These are phyloP conservation scores for Chromobotia macracanthus DNA, from an alignment of 2,797 vertebrate species.

Conservation along the genomic window DNA sequence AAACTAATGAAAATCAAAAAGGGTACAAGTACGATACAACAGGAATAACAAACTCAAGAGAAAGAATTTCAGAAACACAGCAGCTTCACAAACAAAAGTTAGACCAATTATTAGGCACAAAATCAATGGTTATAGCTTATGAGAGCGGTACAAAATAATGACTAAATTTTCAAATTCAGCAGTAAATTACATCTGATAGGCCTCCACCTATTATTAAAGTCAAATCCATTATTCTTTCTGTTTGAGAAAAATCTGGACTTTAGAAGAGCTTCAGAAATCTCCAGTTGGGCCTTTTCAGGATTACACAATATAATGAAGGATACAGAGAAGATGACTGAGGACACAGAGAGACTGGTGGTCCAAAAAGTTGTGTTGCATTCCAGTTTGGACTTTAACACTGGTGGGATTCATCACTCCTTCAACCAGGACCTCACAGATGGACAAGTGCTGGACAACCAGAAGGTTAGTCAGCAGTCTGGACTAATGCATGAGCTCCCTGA, in stretches of 20 bases:
- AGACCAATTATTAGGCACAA: not conserved
- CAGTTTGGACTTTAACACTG: constrained; percentile 70
- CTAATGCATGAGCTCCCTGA: constrained; percentile 85
- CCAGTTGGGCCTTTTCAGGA: constrained; percentile 80
- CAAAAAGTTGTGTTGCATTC: constrained; percentile 75
- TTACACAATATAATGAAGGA: constrained; percentile 68
- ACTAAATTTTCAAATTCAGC: constrained; percentile 1
- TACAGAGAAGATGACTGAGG: constrained; percentile 58
- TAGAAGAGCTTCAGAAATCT: constrained; percentile 83
- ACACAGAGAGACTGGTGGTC: constrained; percentile 67
- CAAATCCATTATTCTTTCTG: constrained; percentile 35
- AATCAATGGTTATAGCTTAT: constrained; percentile 3
- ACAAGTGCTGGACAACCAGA: constrained; percentile 79
- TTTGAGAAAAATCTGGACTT: constrained; percentile 60
- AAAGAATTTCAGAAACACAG: not conserved
- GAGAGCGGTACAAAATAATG: constrained; percentile 7
- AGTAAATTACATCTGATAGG: not conserved
- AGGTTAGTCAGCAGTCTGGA: constrained; percentile 83
- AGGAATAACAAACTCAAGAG: not conserved
- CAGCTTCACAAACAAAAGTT: not conserved
- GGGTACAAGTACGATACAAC: constrained; percentile 16
- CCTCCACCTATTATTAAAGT: constrained; percentile 12
- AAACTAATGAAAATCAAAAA: constrained; percentile 31
- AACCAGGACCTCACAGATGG: constrained; percentile 76
- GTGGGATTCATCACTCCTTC: constrained; percentile 51